Evolutionary conservation across 1,140 invertebrate genomes (phyloP), one percentile per base, ranked within the genome.

Genomic region (Pomacea maculata): DNA sequence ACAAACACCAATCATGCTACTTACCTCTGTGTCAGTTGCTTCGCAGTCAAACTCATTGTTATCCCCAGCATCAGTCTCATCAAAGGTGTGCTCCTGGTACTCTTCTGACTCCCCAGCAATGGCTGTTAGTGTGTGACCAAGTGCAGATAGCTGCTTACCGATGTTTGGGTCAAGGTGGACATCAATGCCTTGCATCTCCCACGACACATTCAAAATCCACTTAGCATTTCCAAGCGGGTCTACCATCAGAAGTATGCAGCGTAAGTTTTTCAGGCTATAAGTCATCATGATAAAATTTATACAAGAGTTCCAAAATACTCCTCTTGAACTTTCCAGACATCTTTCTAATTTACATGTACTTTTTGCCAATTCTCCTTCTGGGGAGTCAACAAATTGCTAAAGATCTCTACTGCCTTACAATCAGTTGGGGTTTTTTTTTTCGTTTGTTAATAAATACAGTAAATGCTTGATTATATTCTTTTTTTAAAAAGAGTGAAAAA

Each of bases 121-220:
- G 93, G 97, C 96, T 0, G 98, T 99, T 19, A 99, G 93, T 2
- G 98, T 99, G 88, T 98, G 96, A 2, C 97, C 97, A 29, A 99
- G 92, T 5, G 96, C 95, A 5, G 96, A 97, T 25, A 99, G 92
- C 88, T 98, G 96, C 90, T 99, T 98, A 55, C 98, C 98, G 52
- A 99, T 97, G 89, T 96, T 97, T 0, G 97, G 96, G 90, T 99
- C 97, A 72, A 99, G 92, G 91, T 99, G 97, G 80, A 99, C 97
- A 88, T 99, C 97, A 25, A 99, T 97, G 78, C 98, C 98, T 92
- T 99, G 96, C 98, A 99, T 99, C 92, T 99, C 95, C 97, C 98
- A 99, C 84, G 97, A 95, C 1, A 99, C 97, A 91, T 99, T 99
- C 54, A 99, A 92, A 83, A 99, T 94, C 98, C 98, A 99, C 91